Evolutionary conservation across 2,797 vertebrate species (phyloP).

Genomic region (Phylloscopus collybita): DNA sequence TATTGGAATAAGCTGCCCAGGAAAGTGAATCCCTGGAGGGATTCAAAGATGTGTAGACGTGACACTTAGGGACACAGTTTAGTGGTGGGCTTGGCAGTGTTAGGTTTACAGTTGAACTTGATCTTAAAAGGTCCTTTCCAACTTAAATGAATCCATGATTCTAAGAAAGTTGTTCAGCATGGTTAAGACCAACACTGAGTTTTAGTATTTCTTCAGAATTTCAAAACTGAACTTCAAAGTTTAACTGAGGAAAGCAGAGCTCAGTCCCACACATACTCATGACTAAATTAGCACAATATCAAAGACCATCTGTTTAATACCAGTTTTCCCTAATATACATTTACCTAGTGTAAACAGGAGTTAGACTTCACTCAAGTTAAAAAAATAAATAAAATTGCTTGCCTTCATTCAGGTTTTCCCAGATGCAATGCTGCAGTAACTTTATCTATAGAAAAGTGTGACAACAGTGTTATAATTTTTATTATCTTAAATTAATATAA

Average conservation of each 20-base stretch:
- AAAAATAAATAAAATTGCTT: not conserved
- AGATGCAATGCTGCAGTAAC: not conserved
- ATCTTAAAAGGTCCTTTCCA: not conserved
- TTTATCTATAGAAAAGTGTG: not conserved
- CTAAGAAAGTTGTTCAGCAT: not conserved
- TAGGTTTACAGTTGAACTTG: not conserved
- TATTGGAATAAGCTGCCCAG: not conserved
- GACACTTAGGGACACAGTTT: too few relatives aligned
- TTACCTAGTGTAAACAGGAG: not conserved
- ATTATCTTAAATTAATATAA: not conserved
- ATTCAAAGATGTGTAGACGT: not conserved
- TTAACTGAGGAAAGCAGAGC: not conserved
- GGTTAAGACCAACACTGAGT: not conserved
- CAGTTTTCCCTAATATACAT: not conserved
- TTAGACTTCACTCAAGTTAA: not conserved
- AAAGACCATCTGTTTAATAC: not conserved
- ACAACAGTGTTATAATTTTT: not conserved
- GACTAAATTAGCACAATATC: not conserved
- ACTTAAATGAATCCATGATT: not conserved
- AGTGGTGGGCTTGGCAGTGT: too few relatives aligned
- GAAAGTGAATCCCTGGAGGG: not conserved
- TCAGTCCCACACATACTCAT: not conserved
- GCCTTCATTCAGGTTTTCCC: not conserved
- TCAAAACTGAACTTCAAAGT: not conserved
- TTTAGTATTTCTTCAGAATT: not conserved